phyloP scores from a whole-genome alignment of 2,113 vertebrate species.

The Lethenteron camtschaticum region DNA sequence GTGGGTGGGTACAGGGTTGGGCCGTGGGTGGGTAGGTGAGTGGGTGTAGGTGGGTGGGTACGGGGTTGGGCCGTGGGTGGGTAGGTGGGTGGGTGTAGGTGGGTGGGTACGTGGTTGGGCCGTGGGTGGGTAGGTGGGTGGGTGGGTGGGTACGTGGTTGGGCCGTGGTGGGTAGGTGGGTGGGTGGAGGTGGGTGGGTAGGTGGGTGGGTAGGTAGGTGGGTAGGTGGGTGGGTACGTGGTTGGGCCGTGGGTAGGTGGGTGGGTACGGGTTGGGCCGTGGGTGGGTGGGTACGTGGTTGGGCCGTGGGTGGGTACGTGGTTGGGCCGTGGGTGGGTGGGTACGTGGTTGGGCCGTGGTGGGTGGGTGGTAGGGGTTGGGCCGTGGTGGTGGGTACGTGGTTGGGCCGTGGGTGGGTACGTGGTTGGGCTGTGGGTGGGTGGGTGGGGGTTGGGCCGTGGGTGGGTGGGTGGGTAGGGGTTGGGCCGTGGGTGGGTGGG shows the following conservation, averaged over 20 bases:
- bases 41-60: constrained; percentile 13
- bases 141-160: constrained; percentile 13
- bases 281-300: constrained; percentile 13
- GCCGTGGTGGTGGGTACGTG: constrained; percentile 13
- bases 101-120: constrained; percentile 8
- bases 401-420: constrained; percentile 16
- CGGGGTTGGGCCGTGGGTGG: constrained; percentile 8
- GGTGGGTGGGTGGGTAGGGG: constrained; percentile 1
- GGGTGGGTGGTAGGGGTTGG: constrained; percentile 13
- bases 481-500: constrained; percentile 10
- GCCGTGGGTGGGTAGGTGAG: constrained; percentile 16
- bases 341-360: constrained; percentile 13
- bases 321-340: constrained; percentile 1
- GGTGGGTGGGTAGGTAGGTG: too few relatives aligned
- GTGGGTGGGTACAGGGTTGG: constrained; percentile 14
- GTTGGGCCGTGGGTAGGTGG: constrained; percentile 14
- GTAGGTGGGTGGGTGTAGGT: constrained; percentile 11
- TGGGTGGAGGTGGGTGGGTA: too few relatives aligned
- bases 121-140: constrained; percentile 12
- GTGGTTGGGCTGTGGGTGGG: constrained; percentile 16
- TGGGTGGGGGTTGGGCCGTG: constrained; percentile 15
- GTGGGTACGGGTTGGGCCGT: too few relatives aligned
- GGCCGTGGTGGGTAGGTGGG: constrained; percentile 9
- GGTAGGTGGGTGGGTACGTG: too few relatives aligned
- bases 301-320: constrained; percentile 11